Percentiles rank a stretch among this genome's conserved stretches.
Conservation (phyloP, 1,140 invertebrate species). For the Drosophila punjabiensis region DNA sequence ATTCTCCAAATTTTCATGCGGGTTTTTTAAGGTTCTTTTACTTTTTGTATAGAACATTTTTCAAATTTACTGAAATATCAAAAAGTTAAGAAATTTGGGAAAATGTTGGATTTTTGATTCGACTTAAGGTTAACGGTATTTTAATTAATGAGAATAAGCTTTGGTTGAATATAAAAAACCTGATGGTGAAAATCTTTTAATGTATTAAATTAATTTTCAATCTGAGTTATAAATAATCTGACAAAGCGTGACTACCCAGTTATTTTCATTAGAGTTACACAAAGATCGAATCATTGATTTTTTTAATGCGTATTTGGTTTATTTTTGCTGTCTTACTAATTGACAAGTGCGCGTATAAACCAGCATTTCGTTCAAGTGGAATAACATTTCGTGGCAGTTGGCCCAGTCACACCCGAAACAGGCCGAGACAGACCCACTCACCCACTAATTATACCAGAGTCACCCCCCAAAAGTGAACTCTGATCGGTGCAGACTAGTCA, state of each 20-base stretch:
- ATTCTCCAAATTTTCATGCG: not conserved
- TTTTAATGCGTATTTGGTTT: constrained; percentile 40
- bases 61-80: not conserved
- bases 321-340: constrained; percentile 75
- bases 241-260: not conserved
- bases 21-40: not conserved
- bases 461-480: constrained; percentile 44
- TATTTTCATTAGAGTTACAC: not conserved
- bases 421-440: constrained; percentile 11
- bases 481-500: constrained; percentile 32
- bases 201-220: no score
- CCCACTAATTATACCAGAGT: not conserved
- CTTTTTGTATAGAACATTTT: not conserved
- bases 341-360: constrained; percentile 24
- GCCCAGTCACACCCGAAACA: constrained; percentile 26
- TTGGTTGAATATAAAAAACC: not conserved
- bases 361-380: constrained; percentile 53
- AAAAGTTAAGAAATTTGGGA: no score
- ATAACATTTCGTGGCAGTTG: constrained; percentile 45
- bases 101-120: no score
- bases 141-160: no score
- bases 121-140: no score
- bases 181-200: not conserved
- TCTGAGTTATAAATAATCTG: not conserved
- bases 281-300: constrained; percentile 1